A percentile compares a stretch with the other conserved stretches of the same genome.
These are phyloP conservation scores for Oreochromis spilurus DNA, from an alignment of 2,113 vertebrate species.

Conservation along the genomic window DNA sequence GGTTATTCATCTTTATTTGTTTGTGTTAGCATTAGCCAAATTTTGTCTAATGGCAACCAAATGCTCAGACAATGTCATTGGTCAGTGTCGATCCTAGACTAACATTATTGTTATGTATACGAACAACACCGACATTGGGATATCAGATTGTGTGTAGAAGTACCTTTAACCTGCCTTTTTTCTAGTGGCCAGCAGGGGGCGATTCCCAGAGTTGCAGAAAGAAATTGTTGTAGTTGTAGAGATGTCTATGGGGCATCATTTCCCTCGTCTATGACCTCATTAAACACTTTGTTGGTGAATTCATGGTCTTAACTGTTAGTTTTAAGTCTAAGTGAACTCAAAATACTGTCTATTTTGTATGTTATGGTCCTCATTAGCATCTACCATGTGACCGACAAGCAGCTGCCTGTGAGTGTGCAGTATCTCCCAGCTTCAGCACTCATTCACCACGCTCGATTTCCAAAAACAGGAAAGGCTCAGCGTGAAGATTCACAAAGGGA, in stretches of 20 bases:
- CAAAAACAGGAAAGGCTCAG: background rate
- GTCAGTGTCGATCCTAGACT: background rate
- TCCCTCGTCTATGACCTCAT: background rate
- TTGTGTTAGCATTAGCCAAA: background rate
- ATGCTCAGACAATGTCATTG: background rate
- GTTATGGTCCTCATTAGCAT: background rate
- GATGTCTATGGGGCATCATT: background rate
- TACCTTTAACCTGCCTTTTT: background rate
- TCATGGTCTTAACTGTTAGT: background rate
- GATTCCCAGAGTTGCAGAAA: background rate
- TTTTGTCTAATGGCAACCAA: background rate
- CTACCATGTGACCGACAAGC: background rate
- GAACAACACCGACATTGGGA: fast-evolving
- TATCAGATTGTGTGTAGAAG: background rate
- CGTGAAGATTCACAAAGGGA: background rate
- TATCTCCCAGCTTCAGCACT: background rate
- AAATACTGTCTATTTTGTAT: background rate
- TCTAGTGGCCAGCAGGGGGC: background rate
- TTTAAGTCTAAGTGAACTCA: background rate
- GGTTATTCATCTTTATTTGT: background rate
- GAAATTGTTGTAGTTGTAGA: background rate
- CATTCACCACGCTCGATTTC: background rate
- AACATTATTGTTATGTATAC: background rate
- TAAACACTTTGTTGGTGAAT: background rate
- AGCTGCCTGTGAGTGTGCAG: background rate